Conservation (phyloP, 2,888 invertebrate species). For the Phyllotreta striolata region DNA sequence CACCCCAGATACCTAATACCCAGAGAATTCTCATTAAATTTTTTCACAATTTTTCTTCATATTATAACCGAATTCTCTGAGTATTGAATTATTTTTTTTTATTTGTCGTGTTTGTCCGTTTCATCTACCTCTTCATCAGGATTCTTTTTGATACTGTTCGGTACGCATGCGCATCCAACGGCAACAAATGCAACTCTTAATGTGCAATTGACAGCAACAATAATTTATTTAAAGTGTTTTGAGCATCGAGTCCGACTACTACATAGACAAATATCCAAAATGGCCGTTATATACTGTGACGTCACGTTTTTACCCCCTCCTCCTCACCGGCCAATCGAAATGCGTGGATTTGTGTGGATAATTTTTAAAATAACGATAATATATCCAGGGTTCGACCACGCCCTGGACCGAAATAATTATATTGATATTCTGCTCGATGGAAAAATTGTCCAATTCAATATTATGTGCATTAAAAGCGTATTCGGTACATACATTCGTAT, state of each 20-base stretch:
- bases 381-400: constrained; percentile 39
- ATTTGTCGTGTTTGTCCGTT: constrained; percentile 31
- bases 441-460: constrained; percentile 37
- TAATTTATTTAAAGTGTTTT: constrained; percentile 44
- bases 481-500: constrained; percentile 21
- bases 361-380: constrained; percentile 43
- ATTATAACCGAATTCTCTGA: constrained; percentile 14
- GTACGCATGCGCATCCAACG: constrained; percentile 18
- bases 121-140: no score
- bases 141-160: constrained; percentile 1
- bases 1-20: not conserved
- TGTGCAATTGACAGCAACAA: constrained; percentile 39
- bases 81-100: constrained; percentile 35
- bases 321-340: constrained; percentile 42
- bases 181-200: constrained; percentile 40
- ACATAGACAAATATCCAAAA: constrained; percentile 46
- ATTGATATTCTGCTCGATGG: constrained; percentile 36
- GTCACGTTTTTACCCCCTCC: constrained; percentile 42
- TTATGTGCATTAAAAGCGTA: not conserved
- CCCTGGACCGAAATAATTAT: constrained; percentile 41
- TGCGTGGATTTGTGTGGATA: constrained; percentile 37
- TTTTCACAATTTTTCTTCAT: constrained; percentile 1
- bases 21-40: constrained; percentile 8
- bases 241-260: constrained; percentile 38
- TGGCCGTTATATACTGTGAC: constrained; percentile 47